Conservation (phyloP, 2,113 vertebrate species). For the Ailurus styani region DNA sequence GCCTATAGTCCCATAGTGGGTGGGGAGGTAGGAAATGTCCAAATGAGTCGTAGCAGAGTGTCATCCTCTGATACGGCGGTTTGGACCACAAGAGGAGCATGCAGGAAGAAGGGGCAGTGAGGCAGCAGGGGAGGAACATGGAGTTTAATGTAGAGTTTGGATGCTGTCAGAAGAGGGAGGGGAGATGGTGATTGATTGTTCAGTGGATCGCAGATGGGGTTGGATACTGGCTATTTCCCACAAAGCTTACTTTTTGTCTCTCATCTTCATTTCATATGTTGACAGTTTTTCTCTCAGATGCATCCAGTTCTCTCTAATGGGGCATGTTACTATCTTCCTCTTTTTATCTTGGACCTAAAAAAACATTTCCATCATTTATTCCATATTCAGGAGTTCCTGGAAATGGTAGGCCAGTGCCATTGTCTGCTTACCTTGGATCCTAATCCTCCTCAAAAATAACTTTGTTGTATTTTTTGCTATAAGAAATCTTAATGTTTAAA, state of each 20-base stretch:
- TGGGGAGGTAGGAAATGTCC: background rate
- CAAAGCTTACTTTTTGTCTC: background rate
- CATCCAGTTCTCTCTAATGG: background rate
- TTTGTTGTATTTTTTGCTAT: background rate
- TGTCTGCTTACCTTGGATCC: background rate
- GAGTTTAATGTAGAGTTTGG: background rate
- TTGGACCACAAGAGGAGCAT: background rate
- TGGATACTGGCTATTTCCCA: background rate
- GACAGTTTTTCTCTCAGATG: background rate
- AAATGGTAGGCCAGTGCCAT: background rate
- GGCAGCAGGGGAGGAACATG: background rate
- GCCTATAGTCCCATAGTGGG: background rate
- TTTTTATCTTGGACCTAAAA: background rate
- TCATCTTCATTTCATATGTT: background rate
- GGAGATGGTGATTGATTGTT: too few species aligned
- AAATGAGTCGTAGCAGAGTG: background rate
- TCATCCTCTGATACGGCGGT: background rate
- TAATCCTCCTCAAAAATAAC: background rate
- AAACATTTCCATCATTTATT: background rate
- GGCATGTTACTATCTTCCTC: background rate
- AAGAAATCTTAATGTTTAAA: background rate
- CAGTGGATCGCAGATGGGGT: rapidly evolving
- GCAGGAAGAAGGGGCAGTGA: background rate
- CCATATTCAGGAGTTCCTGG: background rate
- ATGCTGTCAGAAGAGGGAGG: background rate